These are phyloP conservation scores for Acrocera orbiculus DNA, from an alignment of 2,888 invertebrate genomes.

Conservation along the genomic window DNA sequence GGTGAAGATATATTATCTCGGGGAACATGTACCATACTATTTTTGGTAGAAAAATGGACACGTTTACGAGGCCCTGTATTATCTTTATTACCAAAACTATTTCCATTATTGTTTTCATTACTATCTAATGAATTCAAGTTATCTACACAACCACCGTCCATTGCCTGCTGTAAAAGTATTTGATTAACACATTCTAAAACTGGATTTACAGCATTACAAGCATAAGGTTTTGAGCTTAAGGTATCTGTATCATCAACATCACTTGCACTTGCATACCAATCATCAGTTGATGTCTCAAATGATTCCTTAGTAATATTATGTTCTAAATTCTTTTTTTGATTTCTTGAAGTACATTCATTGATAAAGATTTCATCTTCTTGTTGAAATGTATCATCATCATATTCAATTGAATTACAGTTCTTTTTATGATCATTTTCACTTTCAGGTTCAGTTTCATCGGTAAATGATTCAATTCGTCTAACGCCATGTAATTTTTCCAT, in stretches of 20 bases:
- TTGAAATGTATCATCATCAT: conserved; percentile 10
- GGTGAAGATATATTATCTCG: conserved; percentile 18
- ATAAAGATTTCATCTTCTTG: neutral
- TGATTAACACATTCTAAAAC: conserved; percentile 72
- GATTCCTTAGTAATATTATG: conserved; percentile 27
- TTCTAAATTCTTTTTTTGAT: no score
- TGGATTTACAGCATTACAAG: conserved; percentile 50
- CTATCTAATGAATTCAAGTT: conserved; percentile 14
- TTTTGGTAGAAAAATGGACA: conserved; percentile 45
- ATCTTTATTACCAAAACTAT: conserved; percentile 21
- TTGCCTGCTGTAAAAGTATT: conserved; percentile 57
- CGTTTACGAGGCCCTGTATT: conserved; percentile 31
- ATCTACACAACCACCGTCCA: conserved; percentile 32
- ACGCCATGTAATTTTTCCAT: conserved; percentile 41
- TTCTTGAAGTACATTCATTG: no score
- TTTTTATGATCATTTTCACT: conserved; percentile 18
- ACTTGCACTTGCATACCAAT: conserved; percentile 66
- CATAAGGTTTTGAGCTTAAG: conserved; percentile 21
- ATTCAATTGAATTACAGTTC: conserved; percentile 8
- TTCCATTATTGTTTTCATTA: conserved; percentile 11
- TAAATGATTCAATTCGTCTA: conserved; percentile 31
- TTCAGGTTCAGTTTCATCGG: conserved; percentile 15
- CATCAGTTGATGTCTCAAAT: conserved; percentile 36
- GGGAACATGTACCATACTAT: conserved; percentile 37
- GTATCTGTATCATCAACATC: conserved; percentile 46